Evolutionary conservation across 1,140 invertebrate genomes (phyloP).

Genomic region (Drosophila obscura): DNA sequence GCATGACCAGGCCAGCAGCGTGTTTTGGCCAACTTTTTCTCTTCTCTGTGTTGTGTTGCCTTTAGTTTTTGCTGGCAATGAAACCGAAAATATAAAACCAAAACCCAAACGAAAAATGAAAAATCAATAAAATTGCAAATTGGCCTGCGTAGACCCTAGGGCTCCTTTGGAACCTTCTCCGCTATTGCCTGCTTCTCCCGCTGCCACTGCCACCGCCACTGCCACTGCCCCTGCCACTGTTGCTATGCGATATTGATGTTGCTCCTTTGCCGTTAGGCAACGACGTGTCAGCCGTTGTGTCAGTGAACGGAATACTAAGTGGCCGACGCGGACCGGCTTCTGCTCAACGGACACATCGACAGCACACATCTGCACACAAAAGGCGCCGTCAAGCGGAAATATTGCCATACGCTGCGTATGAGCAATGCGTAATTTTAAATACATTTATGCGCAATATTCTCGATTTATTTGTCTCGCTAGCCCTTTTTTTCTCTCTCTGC

Average conservation of each 20-base stretch:
- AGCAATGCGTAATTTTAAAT: constrained; percentile 81
- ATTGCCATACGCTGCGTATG: constrained; percentile 79
- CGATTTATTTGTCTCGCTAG: constrained; percentile 56
- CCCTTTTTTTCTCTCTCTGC: neutral
- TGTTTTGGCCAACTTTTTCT: constrained; percentile 64
- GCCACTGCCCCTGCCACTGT: constrained; percentile 9
- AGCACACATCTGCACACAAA: constrained; percentile 40
- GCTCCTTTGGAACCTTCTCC: constrained; percentile 5
- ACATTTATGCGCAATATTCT: constrained; percentile 77
- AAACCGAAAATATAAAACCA: constrained; percentile 62
- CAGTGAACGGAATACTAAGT: constrained; percentile 68
- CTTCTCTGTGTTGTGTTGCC: constrained; percentile 51
- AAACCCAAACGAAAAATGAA: constrained; percentile 57
- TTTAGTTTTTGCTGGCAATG: constrained; percentile 71
- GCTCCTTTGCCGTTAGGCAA: constrained; percentile 42
- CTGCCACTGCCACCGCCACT: no score
- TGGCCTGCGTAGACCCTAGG: constrained; percentile 53
- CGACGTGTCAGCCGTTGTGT: constrained; percentile 56
- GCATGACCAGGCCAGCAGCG: constrained; percentile 47
- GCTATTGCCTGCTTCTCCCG: constrained; percentile 9
- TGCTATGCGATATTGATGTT: constrained; percentile 39
- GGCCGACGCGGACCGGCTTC: constrained; percentile 23
- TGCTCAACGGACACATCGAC: neutral
- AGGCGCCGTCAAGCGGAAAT: constrained; percentile 66
- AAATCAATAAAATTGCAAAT: constrained; percentile 80